Evolutionary conservation across 53 echinoderm and acorn worm genomes (phyloP).

Genomic region (Zoroaster sp.): DNA sequence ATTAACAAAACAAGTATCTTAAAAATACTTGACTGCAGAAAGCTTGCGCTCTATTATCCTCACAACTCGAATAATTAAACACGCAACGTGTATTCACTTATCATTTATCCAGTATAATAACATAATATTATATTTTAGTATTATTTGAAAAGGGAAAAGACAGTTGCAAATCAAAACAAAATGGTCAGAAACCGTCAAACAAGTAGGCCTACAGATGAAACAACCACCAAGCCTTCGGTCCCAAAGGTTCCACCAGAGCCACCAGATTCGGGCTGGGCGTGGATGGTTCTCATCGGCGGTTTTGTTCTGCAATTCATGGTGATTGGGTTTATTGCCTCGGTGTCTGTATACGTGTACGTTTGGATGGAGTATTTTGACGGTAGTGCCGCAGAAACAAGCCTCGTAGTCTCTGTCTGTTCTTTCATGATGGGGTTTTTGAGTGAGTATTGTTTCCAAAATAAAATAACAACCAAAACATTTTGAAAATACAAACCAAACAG

Average conservation of each 20-base stretch:
- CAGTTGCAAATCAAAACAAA: neutral
- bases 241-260: slow-evolving; percentile 7
- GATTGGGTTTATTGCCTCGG: slow-evolving; percentile 1
- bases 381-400: slow-evolving; percentile 37
- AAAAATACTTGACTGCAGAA: no score
- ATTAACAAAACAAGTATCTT: no score
- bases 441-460: neutral
- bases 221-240: neutral
- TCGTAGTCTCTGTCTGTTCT: slow-evolving; percentile 21
- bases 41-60: no score
- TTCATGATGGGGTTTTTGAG: slow-evolving; percentile 29
- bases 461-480: neutral
- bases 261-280: slow-evolving; percentile 40
- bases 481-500: neutral
- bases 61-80: no score
- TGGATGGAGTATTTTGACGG: slow-evolving; percentile 29
- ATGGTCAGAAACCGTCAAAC: neutral
- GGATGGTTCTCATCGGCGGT: slow-evolving; percentile 4
- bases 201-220: neutral
- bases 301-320: neutral
- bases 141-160: no score
- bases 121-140: no score
- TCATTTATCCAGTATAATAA: no score
- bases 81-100: no score
- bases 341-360: slow-evolving; percentile 27